Base-by-base conservation (phyloP, 2,797 vertebrate species). In the Ctenopoma kingsleyae region DNA sequence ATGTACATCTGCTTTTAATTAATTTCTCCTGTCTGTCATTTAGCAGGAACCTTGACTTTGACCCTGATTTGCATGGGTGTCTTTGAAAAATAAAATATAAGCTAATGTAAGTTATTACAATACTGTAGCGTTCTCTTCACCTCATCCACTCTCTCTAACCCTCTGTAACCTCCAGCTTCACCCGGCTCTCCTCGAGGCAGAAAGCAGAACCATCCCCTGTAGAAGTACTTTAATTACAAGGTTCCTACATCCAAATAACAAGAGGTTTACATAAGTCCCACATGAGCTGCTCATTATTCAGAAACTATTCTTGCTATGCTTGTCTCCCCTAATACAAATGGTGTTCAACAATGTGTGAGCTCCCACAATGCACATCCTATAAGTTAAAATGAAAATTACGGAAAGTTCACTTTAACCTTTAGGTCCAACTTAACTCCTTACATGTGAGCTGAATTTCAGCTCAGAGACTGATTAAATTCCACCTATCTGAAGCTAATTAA, bases 401-500 rank as follows among this genome's bases (percentile, higher is more conserved):
- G 56, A 80, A 89, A 89, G 90, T 89, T 89, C 70, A 81, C 75
- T 82, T 79, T 55, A 80, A 81, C 74, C 58, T 59, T n/a, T 64
- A 52, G 9, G 35, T 77, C 73, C 61, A 76, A 67, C 79, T 73
- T 63, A 52, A 53, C 47, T 52, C 44, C 48, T 53, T 19, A 65
- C 58, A 61, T 50, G 71, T 68, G 51, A 59, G 76, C 47, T 53
- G 59, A 77, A 71, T 84, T 76, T 78, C 57, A 67, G 56, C 67
- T 71, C 67, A 81, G 73, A 63, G 69, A 55, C 83, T 74, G 83
- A 91, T 80, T 87, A 74, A 87, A 83, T 86, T 83, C 72, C 67
- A 90, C 85, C 81, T 61, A 83, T 89, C 75, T 81, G 65, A 81
- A 76, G 82, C 76, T 87, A 90, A 92, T 93, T 92, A 87, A 91